phyloP scores from a whole-genome alignment of 2,113 vertebrate species.

The Panthera uncia region DNA sequence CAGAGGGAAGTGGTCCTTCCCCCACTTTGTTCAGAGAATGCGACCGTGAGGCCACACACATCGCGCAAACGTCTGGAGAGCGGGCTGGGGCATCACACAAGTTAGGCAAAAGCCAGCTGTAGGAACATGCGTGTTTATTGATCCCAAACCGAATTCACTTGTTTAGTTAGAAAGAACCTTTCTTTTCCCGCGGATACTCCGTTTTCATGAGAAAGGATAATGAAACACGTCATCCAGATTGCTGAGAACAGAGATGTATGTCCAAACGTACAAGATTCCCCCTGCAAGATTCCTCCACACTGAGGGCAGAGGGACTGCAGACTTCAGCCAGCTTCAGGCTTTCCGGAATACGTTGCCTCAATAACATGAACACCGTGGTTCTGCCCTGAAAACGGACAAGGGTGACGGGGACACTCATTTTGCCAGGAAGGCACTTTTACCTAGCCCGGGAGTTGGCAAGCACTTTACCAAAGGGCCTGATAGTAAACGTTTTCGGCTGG shows the following conservation, averaged over 20 bases:
- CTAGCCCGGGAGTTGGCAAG: background rate
- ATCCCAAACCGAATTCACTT: background rate
- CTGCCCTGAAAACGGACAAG: background rate
- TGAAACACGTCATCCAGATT: background rate
- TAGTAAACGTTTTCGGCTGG: background rate
- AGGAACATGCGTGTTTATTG: background rate
- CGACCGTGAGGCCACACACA: background rate
- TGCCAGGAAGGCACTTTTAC: background rate
- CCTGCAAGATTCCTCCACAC: too few species aligned
- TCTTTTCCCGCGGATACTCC: background rate
- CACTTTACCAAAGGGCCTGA: background rate
- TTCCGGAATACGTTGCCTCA: background rate
- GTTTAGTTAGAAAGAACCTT: background rate
- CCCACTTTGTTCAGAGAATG: accelerated
- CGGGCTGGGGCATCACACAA: background rate
- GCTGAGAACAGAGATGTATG: background rate
- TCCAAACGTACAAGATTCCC: too few species aligned
- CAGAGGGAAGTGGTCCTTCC: background rate
- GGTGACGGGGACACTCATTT: background rate
- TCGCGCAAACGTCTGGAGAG: accelerated
- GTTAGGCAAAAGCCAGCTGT: background rate
- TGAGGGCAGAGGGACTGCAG: accelerated
- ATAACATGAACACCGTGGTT: background rate
- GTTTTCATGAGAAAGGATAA: background rate
- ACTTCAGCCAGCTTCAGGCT: background rate